phyloP scores from a whole-genome alignment of 2,888 invertebrate genomes.

The Hypena proboscidalis region DNA sequence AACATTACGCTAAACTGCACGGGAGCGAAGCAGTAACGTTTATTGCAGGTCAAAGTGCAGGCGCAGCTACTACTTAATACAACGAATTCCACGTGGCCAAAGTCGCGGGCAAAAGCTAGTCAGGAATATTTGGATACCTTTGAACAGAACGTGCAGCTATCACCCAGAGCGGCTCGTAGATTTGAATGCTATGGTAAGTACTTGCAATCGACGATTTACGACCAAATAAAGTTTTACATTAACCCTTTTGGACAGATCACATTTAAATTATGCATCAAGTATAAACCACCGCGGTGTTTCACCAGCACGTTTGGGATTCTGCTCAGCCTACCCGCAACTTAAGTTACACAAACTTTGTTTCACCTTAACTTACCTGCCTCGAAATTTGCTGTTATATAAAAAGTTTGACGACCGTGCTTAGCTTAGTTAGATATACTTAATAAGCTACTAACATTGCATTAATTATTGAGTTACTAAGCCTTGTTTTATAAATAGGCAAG shows the following conservation, averaged over 20 bases:
- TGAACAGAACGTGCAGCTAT: slow-evolving; percentile 29
- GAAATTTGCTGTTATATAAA: background rate
- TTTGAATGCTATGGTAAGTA: slow-evolving; percentile 15
- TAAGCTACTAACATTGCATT: too few relatives aligned
- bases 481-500: too few relatives aligned
- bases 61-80: background rate
- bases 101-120: slow-evolving; percentile 8
- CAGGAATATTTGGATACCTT: slow-evolving; percentile 21
- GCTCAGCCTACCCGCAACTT: background rate
- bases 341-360: slow-evolving; percentile 1
- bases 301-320: slow-evolving; percentile 3
- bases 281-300: slow-evolving; percentile 1
- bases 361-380: background rate
- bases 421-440: too few relatives aligned
- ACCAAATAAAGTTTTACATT: slow-evolving; percentile 5
- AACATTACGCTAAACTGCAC: too few relatives aligned
- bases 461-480: too few relatives aligned
- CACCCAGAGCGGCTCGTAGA: slow-evolving; percentile 3
- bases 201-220: slow-evolving; percentile 1
- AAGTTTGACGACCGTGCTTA: background rate
- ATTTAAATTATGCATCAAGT: slow-evolving; percentile 2
- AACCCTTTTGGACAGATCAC: slow-evolving; percentile 1
- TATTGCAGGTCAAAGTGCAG: background rate
- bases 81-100: too few relatives aligned
- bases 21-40: too few relatives aligned